Evolutionary conservation across 2,797 vertebrate genomes (phyloP).

Genomic region (Enteromius mattozi): DNA sequence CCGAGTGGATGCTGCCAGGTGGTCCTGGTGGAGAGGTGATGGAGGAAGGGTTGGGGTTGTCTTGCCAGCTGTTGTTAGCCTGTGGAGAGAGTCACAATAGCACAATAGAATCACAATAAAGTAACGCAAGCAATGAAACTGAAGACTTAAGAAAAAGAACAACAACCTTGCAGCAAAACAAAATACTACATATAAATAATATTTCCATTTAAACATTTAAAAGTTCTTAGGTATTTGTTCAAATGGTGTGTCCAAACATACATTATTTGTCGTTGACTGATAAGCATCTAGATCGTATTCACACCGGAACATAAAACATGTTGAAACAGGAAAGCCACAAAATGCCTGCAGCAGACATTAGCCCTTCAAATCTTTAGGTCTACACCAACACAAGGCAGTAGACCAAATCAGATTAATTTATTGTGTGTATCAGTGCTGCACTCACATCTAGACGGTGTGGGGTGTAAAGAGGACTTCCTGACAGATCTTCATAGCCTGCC

Average conservation of each 20-base stretch:
- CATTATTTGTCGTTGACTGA: background rate
- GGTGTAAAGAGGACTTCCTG: constrained; percentile 83
- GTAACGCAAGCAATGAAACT: background rate
- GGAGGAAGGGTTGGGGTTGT: constrained; percentile 79
- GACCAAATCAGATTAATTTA: background rate
- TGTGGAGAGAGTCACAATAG: constrained; percentile 58
- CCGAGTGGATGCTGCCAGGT: constrained; percentile 83
- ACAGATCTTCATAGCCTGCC: constrained; percentile 87
- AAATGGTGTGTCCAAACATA: background rate
- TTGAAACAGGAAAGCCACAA: background rate
- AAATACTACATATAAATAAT: background rate
- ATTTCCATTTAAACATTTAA: no score
- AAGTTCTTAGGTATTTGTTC: background rate
- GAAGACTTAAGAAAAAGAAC: background rate
- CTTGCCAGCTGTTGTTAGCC: constrained; percentile 88
- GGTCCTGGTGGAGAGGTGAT: constrained; percentile 82
- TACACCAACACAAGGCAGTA: background rate
- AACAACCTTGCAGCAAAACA: background rate
- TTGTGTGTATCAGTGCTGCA: constrained; percentile 38
- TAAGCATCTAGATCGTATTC: background rate
- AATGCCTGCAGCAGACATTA: background rate
- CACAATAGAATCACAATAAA: background rate
- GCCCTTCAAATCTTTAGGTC: background rate
- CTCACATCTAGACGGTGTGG: constrained; percentile 87
- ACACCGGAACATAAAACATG: background rate